Evolutionary conservation across 2,113 vertebrate species (phyloP).

Genomic region (Anser brachyrhynchus): DNA sequence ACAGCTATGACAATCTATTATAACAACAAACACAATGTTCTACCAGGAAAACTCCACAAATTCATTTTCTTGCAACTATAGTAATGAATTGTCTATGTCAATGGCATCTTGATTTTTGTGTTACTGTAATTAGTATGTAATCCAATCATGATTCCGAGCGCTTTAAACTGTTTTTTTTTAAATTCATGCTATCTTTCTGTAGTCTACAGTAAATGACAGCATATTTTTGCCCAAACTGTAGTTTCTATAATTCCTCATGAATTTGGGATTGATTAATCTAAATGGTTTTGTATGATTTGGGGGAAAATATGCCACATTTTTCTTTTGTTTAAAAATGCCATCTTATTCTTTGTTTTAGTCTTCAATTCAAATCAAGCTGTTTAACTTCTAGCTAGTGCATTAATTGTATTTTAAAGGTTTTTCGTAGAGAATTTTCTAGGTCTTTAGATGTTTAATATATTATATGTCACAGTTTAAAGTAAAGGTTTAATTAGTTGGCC

Average conservation of each 20-base stretch:
- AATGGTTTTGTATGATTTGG: neutral
- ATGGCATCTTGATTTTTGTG: neutral
- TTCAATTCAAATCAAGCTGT: neutral
- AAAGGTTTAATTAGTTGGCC: neutral
- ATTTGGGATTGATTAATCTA: neutral
- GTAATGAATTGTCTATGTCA: neutral
- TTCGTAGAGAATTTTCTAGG: neutral
- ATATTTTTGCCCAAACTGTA: neutral
- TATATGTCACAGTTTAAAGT: neutral
- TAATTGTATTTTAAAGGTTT: neutral
- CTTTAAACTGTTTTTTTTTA: neutral
- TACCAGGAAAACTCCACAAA: neutral
- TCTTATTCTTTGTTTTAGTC: neutral
- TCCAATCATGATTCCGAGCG: neutral
- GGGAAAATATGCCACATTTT: neutral
- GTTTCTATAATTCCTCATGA: neutral
- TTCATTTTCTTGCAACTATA: neutral
- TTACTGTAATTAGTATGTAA: neutral
- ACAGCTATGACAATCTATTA: neutral
- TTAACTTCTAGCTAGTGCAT: neutral
- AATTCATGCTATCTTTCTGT: neutral
- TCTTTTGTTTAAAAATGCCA: neutral
- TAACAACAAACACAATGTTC: neutral
- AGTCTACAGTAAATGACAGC: neutral
- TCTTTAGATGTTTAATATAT: neutral